phyloP scores from a whole-genome alignment of 2,797 vertebrate species.

The Onychomys arenicola region DNA sequence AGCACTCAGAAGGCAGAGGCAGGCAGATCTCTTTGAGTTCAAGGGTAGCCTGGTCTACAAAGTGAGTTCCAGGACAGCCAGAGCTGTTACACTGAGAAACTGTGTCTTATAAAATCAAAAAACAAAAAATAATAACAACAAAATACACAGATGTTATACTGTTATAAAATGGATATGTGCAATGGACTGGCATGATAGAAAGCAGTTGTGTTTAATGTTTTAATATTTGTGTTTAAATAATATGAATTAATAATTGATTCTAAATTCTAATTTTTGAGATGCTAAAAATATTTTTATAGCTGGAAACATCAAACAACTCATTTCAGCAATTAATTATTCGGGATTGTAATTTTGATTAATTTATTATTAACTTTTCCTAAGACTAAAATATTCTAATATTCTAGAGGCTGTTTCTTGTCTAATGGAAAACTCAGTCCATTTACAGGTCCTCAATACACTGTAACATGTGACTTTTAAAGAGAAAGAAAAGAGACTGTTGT shows the following conservation, averaged over 20 bases:
- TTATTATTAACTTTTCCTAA: background rate
- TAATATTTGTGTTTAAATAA: constrained; percentile 32
- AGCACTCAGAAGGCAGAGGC: background rate
- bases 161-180: background rate
- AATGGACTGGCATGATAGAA: background rate
- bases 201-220: constrained; percentile 9
- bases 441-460: background rate
- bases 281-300: background rate
- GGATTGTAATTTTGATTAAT: background rate
- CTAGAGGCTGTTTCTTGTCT: background rate
- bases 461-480: background rate
- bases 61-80: background rate
- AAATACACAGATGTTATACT: background rate
- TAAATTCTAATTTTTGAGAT: constrained; percentile 17
- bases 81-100: background rate
- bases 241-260: background rate
- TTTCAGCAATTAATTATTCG: constrained; percentile 49
- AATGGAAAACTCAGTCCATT: background rate
- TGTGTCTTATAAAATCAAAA: background rate
- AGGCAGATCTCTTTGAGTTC: background rate
- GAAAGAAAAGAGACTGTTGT: background rate
- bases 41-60: background rate
- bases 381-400: constrained; percentile 7
- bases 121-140: background rate
- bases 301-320: background rate